Conservation (phyloP, 2,888 invertebrate species). For the Boloria selene region DNA sequence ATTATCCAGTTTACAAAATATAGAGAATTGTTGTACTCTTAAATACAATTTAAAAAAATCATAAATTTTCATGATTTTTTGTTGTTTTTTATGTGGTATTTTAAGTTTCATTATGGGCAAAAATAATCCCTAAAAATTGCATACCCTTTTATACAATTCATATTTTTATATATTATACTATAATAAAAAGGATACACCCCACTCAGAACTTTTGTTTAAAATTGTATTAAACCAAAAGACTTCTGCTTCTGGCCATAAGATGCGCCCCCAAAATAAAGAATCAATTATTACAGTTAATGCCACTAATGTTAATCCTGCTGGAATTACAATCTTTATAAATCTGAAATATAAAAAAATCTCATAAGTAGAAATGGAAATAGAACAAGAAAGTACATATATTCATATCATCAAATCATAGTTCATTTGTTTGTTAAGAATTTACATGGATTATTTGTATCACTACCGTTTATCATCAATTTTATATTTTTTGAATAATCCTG, state of each 20-base stretch:
- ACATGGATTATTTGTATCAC: no score
- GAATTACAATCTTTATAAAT: conserved; percentile 86
- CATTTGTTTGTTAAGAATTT: no score
- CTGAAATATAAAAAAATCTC: conserved; percentile 68
- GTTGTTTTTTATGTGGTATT: no score
- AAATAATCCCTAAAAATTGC: not conserved
- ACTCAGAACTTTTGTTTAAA: conserved; percentile 96
- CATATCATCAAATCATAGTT: no score
- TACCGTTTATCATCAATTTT: no score
- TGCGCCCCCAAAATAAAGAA: conserved; percentile 95
- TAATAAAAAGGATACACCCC: conserved; percentile 97
- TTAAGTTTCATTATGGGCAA: no score
- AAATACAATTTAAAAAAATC: no score
- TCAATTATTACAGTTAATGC: conserved; percentile 90
- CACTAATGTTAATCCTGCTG: conserved; percentile 86
- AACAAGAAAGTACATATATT: no score
- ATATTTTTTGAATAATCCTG: no score
- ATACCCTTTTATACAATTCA: not conserved
- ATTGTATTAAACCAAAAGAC: conserved; percentile 98
- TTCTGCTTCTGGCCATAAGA: conserved; percentile 98
- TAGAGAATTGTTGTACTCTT: no score
- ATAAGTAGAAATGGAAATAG: conserved; percentile 2
- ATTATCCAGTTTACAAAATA: no score
- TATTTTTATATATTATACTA: not conserved
- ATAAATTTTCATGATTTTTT: no score